phyloP scores from a whole-genome alignment of 2,113 vertebrate genomes.

The Macquaria australasica region DNA sequence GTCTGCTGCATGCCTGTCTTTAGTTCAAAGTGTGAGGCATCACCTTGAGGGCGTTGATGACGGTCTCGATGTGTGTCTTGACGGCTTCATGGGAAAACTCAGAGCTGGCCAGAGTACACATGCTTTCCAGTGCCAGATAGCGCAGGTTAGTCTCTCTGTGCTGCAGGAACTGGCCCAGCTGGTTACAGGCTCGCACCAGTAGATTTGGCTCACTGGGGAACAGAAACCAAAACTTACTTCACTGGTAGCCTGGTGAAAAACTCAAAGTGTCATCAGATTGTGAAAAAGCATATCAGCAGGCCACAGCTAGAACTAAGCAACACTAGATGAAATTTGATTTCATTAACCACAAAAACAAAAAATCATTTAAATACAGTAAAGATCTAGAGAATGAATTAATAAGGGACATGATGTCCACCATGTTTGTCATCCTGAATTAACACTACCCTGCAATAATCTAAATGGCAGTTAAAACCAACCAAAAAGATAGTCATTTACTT shows the following conservation, averaged over 20 bases:
- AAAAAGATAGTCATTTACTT: no score
- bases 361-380: neutral
- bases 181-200: conserved; percentile 88
- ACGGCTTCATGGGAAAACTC: conserved; percentile 89
- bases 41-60: conserved; percentile 90
- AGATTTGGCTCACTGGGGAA: conserved; percentile 85
- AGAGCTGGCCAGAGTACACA: conserved; percentile 87
- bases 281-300: neutral
- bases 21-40: neutral
- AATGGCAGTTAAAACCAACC: neutral
- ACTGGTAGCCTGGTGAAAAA: neutral
- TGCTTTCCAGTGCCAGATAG: conserved; percentile 89
- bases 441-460: neutral
- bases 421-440: neutral
- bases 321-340: neutral
- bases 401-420: neutral
- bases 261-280: no score
- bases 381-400: neutral
- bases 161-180: conserved; percentile 90
- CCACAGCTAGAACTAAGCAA: neutral
- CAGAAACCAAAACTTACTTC: neutral
- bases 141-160: conserved; percentile 90
- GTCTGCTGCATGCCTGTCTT: neutral
- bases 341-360: neutral
- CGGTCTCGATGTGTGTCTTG: conserved; percentile 89